Conservation (phyloP, 2,797 vertebrate genomes). For the Thaleichthys pacificus region DNA sequence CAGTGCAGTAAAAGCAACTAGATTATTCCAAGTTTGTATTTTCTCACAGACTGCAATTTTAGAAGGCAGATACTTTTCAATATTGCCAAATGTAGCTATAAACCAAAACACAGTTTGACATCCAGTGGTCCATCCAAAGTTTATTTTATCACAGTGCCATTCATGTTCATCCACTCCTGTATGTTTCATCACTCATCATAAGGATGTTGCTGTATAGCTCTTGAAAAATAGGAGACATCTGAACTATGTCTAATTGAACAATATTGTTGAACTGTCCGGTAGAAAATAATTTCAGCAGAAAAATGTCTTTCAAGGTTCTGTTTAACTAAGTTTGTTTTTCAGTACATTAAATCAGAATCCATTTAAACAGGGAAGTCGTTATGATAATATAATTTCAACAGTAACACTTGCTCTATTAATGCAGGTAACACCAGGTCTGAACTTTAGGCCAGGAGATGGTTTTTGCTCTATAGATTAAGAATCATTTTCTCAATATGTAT, state of each 20-base stretch:
- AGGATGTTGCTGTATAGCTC: neutral
- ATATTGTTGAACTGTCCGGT: constrained; percentile 34
- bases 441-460: constrained; percentile 35
- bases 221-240: constrained; percentile 10
- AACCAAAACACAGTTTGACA: constrained; percentile 59
- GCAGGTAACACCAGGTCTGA: constrained; percentile 48
- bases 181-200: constrained; percentile 5
- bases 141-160: constrained; percentile 10
- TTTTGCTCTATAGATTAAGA: neutral
- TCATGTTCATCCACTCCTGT: constrained; percentile 10
- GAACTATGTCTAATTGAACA: constrained; percentile 33
- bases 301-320: constrained; percentile 65
- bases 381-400: constrained; percentile 68
- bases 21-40: neutral
- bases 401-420: constrained; percentile 57
- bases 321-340: constrained; percentile 73
- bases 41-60: constrained; percentile 1
- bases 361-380: constrained; percentile 77
- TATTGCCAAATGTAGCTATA: constrained; percentile 61
- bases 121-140: constrained; percentile 13
- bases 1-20: neutral
- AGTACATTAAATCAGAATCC: constrained; percentile 68
- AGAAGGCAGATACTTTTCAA: constrained; percentile 17
- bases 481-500: no score
- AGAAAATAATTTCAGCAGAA: constrained; percentile 52